These are phyloP conservation scores for Saccostrea cuccullata DNA, from an alignment of 1,140 invertebrate species.

Conservation along the genomic window DNA sequence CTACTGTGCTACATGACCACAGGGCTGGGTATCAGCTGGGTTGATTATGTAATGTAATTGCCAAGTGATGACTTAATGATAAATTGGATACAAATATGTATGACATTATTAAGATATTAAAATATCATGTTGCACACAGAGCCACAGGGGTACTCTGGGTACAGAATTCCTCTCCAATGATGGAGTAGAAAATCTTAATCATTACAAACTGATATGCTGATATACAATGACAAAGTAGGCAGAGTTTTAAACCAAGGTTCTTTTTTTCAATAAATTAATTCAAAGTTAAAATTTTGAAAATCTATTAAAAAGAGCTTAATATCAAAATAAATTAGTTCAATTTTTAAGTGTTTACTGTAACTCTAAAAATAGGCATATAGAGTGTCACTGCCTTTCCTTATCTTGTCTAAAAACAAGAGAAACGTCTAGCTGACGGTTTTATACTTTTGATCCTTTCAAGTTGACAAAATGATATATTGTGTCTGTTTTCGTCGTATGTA, in stretches of 20 bases:
- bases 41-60: slow-evolving; percentile 22
- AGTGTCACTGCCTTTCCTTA: slow-evolving; percentile 9
- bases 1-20: slow-evolving; percentile 8
- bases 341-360: neutral
- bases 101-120: slow-evolving; percentile 23
- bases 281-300: neutral
- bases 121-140: slow-evolving; percentile 11
- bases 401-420: slow-evolving; percentile 46
- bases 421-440: slow-evolving; percentile 45
- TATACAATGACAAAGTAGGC: neutral
- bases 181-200: neutral
- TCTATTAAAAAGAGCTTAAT: neutral
- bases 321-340: neutral
- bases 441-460: slow-evolving; percentile 49
- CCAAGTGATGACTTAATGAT: slow-evolving; percentile 28
- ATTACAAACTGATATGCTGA: neutral
- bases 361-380: neutral
- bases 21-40: slow-evolving; percentile 21
- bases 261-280: neutral
- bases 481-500: slow-evolving; percentile 45
- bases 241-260: neutral
- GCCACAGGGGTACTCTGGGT: slow-evolving; percentile 20
- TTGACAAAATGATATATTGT: slow-evolving; percentile 49
- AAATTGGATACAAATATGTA: slow-evolving; percentile 27
- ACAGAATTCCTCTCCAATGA: neutral